A percentile compares a stretch with the other conserved stretches of the same genome.
These are phyloP conservation scores for Ooceraea biroi DNA, from an alignment of 1,140 invertebrate species.

Conservation along the genomic window DNA sequence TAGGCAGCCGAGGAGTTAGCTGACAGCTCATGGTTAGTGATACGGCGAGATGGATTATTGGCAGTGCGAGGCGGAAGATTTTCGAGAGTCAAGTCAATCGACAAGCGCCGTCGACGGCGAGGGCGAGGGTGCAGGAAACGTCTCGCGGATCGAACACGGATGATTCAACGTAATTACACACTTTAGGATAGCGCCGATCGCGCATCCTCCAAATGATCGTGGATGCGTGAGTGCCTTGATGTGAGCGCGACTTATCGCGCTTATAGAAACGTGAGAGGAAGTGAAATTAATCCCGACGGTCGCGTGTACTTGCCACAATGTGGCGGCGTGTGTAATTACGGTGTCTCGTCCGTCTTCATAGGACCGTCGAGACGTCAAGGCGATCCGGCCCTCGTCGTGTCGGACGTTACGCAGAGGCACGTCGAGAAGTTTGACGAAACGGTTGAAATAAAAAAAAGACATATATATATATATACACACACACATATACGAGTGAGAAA, in stretches of 20 bases:
- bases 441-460: constrained; percentile 55
- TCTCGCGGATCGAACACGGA: constrained; percentile 5
- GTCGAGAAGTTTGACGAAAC: constrained; percentile 55
- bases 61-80: constrained; percentile 82
- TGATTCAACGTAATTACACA: constrained; percentile 45
- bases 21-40: constrained; percentile 80
- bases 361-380: constrained; percentile 27
- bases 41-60: constrained; percentile 81
- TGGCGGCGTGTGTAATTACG: constrained; percentile 54
- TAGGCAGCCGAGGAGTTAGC: constrained; percentile 74
- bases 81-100: constrained; percentile 65
- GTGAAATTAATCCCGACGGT: constrained; percentile 43
- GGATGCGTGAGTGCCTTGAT: not conserved
- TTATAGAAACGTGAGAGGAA: constrained; percentile 34
- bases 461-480: no score
- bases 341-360: constrained; percentile 54
- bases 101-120: constrained; percentile 59
- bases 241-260: constrained; percentile 31
- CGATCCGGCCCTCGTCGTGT: constrained; percentile 55
- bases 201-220: constrained; percentile 4
- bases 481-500: constrained; percentile 33
- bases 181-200: constrained; percentile 35
- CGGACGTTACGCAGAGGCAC: constrained; percentile 51
- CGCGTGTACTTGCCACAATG: constrained; percentile 10
- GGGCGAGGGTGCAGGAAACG: constrained; percentile 35